Evolutionary conservation across 2,797 vertebrate genomes (phyloP).

Genomic region (Astyanax mexicanus): DNA sequence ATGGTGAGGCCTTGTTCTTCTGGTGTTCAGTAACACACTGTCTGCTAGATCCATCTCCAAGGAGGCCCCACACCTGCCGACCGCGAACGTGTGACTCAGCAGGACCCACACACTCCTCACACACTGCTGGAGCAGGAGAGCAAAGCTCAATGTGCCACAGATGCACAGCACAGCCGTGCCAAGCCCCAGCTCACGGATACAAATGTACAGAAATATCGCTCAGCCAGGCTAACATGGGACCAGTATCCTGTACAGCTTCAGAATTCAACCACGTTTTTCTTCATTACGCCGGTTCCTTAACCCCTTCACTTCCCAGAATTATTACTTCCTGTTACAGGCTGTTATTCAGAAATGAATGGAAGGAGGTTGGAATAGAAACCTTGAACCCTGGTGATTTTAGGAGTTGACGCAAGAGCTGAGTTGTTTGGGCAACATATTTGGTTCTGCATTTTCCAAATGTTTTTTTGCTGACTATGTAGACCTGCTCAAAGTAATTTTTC

Average conservation of each 20-base stretch:
- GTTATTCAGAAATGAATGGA: background rate
- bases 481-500: no score
- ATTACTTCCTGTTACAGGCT: background rate
- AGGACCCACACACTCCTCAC: constrained; percentile 63
- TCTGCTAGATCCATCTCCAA: constrained; percentile 52
- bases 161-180: constrained; percentile 42
- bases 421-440: no score
- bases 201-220: constrained; percentile 35
- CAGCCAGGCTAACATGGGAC: constrained; percentile 1
- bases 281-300: background rate
- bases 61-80: constrained; percentile 55
- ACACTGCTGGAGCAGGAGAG: constrained; percentile 46
- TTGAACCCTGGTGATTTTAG: no score
- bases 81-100: constrained; percentile 68
- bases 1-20: constrained; percentile 44
- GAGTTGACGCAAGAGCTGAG: no score
- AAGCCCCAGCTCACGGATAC: constrained; percentile 42
- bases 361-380: no score
- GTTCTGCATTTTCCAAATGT: no score
- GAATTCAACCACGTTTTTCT: constrained; percentile 3
- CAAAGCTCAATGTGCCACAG: constrained; percentile 45
- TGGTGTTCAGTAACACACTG: constrained; percentile 37
- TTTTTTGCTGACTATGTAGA: no score
- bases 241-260: constrained; percentile 18
- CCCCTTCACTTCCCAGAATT: background rate